These are phyloP conservation scores for Steinernema khuongi DNA, from an alignment of 1,140 invertebrate genomes.

Conservation along the genomic window DNA sequence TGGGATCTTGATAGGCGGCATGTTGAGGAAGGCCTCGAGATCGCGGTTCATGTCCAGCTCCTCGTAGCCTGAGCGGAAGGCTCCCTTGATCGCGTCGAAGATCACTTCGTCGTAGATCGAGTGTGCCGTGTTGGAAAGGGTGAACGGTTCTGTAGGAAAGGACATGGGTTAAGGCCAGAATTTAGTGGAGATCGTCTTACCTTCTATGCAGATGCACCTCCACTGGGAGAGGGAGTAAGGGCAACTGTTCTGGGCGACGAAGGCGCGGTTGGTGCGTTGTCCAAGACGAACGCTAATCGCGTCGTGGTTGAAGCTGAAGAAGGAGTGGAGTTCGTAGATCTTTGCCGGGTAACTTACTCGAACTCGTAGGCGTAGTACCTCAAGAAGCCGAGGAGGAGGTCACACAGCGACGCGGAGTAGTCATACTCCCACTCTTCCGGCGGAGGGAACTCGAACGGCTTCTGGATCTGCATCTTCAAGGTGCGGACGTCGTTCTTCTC, in stretches of 20 bases:
- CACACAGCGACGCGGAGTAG: slow-evolving; percentile 71
- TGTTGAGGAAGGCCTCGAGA: not conserved
- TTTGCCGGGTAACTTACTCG: slow-evolving; percentile 61
- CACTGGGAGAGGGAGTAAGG: slow-evolving; percentile 74
- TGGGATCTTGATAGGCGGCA: not conserved
- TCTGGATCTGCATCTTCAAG: not conserved
- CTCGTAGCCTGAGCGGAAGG: slow-evolving; percentile 65
- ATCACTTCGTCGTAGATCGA: slow-evolving; percentile 80
- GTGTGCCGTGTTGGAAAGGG: slow-evolving; percentile 85
- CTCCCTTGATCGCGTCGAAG: slow-evolving; percentile 73
- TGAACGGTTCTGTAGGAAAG: slow-evolving; percentile 76
- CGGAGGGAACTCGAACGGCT: slow-evolving; percentile 19
- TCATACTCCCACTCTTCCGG: not conserved
- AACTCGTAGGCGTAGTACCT: slow-evolving; percentile 75
- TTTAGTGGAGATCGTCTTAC: not conserved
- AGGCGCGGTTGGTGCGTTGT: slow-evolving; percentile 68
- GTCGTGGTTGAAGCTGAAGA: slow-evolving; percentile 67
- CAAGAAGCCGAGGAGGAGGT: slow-evolving; percentile 79
- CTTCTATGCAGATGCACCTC: slow-evolving; percentile 86
- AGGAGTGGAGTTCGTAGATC: slow-evolving; percentile 17
- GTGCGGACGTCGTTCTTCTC: slow-evolving; percentile 17
- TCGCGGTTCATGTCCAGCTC: slow-evolving; percentile 26
- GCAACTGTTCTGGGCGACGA: slow-evolving; percentile 64
- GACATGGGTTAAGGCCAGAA: not conserved
- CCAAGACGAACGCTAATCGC: slow-evolving; percentile 81